These are phyloP conservation scores for Protaetia brevitarsis DNA, from an alignment of 1,140 invertebrate genomes.

Conservation along the genomic window DNA sequence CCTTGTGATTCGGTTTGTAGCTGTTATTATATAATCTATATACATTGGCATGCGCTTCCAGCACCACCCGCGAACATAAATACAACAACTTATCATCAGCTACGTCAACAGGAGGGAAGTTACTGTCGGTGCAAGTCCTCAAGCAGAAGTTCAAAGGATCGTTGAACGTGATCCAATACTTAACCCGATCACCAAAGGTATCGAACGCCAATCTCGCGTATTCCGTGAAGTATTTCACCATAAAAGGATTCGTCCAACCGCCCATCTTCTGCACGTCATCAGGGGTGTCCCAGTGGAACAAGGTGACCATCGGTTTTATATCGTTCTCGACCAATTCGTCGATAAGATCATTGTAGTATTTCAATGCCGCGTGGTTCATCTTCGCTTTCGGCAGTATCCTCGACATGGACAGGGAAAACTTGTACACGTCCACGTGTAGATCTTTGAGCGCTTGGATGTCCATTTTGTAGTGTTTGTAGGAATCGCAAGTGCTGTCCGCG, in stretches of 20 bases:
- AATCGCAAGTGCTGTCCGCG: slow-evolving; percentile 57
- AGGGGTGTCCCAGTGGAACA: slow-evolving; percentile 46
- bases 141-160: slow-evolving; percentile 43
- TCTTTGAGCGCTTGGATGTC: slow-evolving; percentile 52
- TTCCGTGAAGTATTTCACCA: slow-evolving; percentile 44
- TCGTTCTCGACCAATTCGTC: slow-evolving; percentile 50
- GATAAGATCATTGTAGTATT: slow-evolving; percentile 62
- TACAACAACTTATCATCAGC: slow-evolving; percentile 53
- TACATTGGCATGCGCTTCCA: slow-evolving; percentile 53
- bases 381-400: slow-evolving; percentile 35
- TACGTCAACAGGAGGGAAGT: neutral
- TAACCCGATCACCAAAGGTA: slow-evolving; percentile 41
- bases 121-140: neutral
- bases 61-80: slow-evolving; percentile 52
- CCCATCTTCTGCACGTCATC: slow-evolving; percentile 54
- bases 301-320: slow-evolving; percentile 40
- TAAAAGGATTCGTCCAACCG: slow-evolving; percentile 43
- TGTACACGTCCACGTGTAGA: slow-evolving; percentile 50
- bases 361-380: slow-evolving; percentile 53
- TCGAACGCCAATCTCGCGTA: slow-evolving; percentile 42
- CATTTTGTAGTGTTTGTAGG: slow-evolving; percentile 56
- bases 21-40: slow-evolving; percentile 54
- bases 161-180: slow-evolving; percentile 55
- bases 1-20: slow-evolving; percentile 44
- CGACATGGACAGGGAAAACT: slow-evolving; percentile 61